Conservation (phyloP, 2,113 vertebrate genomes). For the Chrysochloris asiatica region DNA sequence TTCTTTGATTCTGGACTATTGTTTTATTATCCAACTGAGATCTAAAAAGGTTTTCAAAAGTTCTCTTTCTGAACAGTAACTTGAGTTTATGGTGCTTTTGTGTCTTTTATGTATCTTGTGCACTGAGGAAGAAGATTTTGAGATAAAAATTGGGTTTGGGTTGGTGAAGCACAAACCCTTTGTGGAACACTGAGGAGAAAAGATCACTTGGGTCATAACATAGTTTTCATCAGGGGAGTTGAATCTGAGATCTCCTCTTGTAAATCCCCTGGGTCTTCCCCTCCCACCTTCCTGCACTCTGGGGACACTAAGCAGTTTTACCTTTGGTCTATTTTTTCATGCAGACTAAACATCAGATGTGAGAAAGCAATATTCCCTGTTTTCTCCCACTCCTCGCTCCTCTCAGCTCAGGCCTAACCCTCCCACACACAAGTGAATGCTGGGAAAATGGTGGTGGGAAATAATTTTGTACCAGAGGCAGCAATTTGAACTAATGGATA, state of each 20-base stretch:
- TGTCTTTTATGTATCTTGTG: not conserved
- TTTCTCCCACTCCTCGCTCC: fast-evolving
- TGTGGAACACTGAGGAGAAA: not conserved
- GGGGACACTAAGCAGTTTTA: not conserved
- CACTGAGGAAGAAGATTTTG: not conserved
- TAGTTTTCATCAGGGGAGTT: too few relatives aligned
- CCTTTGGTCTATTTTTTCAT: not conserved
- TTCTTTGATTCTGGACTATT: constrained; percentile 27
- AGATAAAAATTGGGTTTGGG: not conserved
- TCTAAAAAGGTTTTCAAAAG: not conserved
- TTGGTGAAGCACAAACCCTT: not conserved
- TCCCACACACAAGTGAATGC: not conserved
- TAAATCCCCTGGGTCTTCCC: not conserved
- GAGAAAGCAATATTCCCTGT: not conserved
- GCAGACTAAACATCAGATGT: not conserved
- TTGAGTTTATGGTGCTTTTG: not conserved
- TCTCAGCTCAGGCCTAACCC: not conserved
- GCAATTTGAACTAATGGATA: constrained; percentile 31
- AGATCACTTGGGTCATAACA: not conserved
- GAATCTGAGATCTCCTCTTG: not conserved
- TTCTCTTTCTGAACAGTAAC: not conserved
- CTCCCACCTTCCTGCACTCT: too few relatives aligned
- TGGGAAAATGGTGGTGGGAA: not conserved
- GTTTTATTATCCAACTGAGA: not conserved
- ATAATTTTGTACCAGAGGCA: not conserved